Percentiles rank a stretch among this genome's conserved stretches.
These are phyloP conservation scores for Ectemnius continuus DNA, from an alignment of 2,888 invertebrate genomes.

Conservation along the genomic window DNA sequence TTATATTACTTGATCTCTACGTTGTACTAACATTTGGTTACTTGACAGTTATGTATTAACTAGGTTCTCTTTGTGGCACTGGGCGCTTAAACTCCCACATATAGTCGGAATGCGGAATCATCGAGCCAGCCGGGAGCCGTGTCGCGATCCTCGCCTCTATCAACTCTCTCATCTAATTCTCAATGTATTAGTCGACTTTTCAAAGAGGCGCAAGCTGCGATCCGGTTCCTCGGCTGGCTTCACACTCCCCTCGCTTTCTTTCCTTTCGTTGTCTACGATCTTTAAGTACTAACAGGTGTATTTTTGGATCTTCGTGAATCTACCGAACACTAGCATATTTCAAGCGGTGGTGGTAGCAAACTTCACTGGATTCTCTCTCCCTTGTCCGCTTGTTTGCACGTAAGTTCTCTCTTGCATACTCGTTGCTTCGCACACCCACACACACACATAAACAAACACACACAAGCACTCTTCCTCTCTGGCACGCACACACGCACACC, in stretches of 20 bases:
- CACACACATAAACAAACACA: neutral
- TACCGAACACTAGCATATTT: neutral
- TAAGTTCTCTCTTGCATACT: too few relatives aligned
- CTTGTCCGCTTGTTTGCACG: neutral
- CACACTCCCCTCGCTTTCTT: slow-evolving; percentile 8
- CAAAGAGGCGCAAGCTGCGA: too few relatives aligned
- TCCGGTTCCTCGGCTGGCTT: neutral
- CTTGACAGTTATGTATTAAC: slow-evolving; percentile 67
- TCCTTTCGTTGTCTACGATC: slow-evolving; percentile 5
- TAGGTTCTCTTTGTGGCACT: slow-evolving; percentile 65
- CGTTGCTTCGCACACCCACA: neutral
- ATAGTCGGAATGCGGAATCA: slow-evolving; percentile 37
- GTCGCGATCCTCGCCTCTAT: too few relatives aligned
- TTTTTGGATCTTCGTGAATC: slow-evolving; percentile 16
- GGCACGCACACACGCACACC: neutral
- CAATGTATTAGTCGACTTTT: too few relatives aligned
- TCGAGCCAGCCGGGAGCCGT: too few relatives aligned
- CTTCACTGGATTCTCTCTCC: slow-evolving; percentile 5
- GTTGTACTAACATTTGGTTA: slow-evolving; percentile 76
- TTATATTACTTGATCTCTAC: slow-evolving; percentile 65
- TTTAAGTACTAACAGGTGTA: slow-evolving; percentile 54
- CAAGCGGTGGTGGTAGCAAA: neutral
- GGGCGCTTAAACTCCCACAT: slow-evolving; percentile 29
- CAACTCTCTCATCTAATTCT: too few relatives aligned
- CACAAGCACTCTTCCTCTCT: neutral